phyloP scores from a whole-genome alignment of 2,797 vertebrate genomes.

The Buceros bicornis region DNA sequence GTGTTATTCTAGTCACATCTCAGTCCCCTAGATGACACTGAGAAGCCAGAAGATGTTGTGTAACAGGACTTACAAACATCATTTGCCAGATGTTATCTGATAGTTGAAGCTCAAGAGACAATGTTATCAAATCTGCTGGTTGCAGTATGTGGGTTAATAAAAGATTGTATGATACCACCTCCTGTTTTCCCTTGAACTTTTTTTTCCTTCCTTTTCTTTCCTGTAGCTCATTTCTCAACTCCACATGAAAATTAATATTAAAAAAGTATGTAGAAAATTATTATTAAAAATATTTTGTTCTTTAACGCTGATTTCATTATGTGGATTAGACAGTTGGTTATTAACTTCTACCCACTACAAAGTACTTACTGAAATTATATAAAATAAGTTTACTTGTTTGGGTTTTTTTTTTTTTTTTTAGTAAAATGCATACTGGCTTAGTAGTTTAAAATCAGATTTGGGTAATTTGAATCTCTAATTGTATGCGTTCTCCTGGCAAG shows the following conservation, averaged over 20 bases:
- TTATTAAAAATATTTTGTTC: not conserved
- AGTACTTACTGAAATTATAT: not conserved
- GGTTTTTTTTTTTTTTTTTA: not conserved
- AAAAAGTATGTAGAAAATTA: not conserved
- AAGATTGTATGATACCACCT: slow-evolving; percentile 33
- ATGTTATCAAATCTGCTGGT: slow-evolving; percentile 77
- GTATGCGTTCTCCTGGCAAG: not conserved
- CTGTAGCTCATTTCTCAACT: not conserved
- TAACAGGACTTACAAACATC: slow-evolving; percentile 71
- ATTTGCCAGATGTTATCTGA: slow-evolving; percentile 78
- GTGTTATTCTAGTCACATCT: slow-evolving; percentile 66
- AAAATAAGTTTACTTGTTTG: not conserved
- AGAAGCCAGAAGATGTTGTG: slow-evolving; percentile 68
- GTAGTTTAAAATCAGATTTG: not conserved
- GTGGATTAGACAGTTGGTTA: not conserved
- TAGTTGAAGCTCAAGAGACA: slow-evolving; percentile 70
- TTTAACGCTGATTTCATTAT: not conserved
- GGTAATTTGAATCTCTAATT: not conserved
- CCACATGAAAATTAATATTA: not conserved
- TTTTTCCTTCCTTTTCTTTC: not conserved
- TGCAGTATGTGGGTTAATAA: slow-evolving; percentile 59
- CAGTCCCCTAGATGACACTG: slow-evolving; percentile 51
- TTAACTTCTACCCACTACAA: not conserved
- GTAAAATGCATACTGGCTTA: not conserved
- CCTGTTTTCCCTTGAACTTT: not conserved